A percentile compares a stretch with the other conserved stretches of the same genome.
These are phyloP conservation scores for Mayetiola destructor DNA, from an alignment of 2,888 invertebrate species.

Conservation along the genomic window DNA sequence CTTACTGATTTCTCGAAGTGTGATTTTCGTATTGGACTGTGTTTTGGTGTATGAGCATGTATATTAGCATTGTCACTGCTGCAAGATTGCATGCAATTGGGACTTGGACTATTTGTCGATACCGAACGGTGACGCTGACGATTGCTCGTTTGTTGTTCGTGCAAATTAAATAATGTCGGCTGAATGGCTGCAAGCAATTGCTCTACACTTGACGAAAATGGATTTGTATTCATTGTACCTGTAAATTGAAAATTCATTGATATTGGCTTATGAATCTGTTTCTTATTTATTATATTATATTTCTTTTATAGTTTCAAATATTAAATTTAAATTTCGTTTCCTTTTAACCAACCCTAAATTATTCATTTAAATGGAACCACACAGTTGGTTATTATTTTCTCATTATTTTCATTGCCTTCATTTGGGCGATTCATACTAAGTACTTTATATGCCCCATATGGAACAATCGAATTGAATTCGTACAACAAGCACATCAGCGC, in stretches of 20 bases:
- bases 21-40: conserved; percentile 15
- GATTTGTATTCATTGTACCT: conserved; percentile 58
- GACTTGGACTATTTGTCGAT: conserved; percentile 27
- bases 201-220: conserved; percentile 58
- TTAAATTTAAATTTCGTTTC: too few species aligned
- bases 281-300: not conserved
- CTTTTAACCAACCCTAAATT: too few species aligned
- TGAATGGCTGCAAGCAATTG: conserved; percentile 61
- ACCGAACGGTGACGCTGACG: conserved; percentile 1
- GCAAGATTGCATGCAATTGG: conserved; percentile 1
- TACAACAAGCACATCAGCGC: not conserved
- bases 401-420: too few species aligned
- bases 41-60: conserved; percentile 16
- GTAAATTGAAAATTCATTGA: conserved; percentile 26
- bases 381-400: too few species aligned
- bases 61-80: not conserved
- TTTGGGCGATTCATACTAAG: too few species aligned
- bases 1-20: conserved; percentile 13
- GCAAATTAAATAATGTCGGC: conserved; percentile 44
- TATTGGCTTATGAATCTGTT: not conserved
- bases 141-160: conserved; percentile 34
- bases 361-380: too few species aligned
- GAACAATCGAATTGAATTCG: too few species aligned
- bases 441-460: too few species aligned
- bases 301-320: too few species aligned